phyloP scores from a whole-genome alignment of 2,113 vertebrate species.

The Marmota flaviventris region DNA sequence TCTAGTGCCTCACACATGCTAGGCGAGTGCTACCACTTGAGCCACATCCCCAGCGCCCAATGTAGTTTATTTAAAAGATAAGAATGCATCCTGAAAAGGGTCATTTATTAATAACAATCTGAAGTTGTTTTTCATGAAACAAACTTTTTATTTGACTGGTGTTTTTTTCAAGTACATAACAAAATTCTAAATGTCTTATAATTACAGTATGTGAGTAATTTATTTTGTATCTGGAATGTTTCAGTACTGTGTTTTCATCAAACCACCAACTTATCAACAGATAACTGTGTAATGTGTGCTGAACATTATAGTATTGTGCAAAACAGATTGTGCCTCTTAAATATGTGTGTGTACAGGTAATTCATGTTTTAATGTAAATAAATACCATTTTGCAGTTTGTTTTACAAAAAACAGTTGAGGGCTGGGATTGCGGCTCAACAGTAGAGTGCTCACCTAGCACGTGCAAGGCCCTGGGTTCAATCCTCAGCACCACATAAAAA shows the following conservation, averaged over 20 bases:
- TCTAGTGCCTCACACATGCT: too few species aligned
- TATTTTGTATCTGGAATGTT: conserved; percentile 81
- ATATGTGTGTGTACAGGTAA: conserved; percentile 50
- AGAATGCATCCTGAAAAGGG: conserved; percentile 22
- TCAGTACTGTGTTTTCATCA: conserved; percentile 81
- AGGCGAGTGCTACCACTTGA: too few species aligned
- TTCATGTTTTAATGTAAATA: conserved; percentile 75
- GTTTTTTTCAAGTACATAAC: conserved; percentile 80
- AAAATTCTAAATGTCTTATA: conserved; percentile 65
- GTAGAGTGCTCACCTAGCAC: too few species aligned
- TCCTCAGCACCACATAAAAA: too few species aligned
- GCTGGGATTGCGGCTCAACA: too few species aligned
- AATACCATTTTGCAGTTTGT: conserved; percentile 74
- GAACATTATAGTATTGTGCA: conserved; percentile 61
- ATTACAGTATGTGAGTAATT: conserved; percentile 78
- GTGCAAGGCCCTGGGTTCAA: too few species aligned
- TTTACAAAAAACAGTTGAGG: background rate
- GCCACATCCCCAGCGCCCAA: background rate
- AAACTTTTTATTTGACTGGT: conserved; percentile 63
- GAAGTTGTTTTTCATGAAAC: conserved; percentile 56
- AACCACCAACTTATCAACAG: conserved; percentile 57
- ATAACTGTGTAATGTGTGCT: conserved; percentile 51
- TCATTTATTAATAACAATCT: conserved; percentile 51
- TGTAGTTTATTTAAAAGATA: conserved; percentile 66
- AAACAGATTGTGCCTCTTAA: conserved; percentile 74